phyloP scores from a whole-genome alignment of 2,888 invertebrate genomes.

The Lochmaea capreae region DNA sequence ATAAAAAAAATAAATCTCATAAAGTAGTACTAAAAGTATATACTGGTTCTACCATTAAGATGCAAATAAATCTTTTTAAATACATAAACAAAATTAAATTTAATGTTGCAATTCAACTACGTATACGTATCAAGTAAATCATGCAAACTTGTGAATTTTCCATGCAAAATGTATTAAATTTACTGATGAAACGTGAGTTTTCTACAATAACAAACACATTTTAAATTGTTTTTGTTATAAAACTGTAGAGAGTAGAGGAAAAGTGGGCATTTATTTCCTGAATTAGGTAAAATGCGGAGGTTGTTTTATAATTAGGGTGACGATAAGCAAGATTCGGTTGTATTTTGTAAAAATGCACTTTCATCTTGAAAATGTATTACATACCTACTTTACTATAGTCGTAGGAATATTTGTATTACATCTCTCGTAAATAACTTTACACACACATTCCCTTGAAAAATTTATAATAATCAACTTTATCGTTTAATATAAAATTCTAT shows the following conservation, averaged over 20 bases:
- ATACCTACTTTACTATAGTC: too few species aligned
- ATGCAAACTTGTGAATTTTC: neutral
- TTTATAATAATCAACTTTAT: neutral
- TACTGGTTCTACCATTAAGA: neutral
- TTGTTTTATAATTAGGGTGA: too few species aligned
- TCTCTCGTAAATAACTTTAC: too few species aligned
- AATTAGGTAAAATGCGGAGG: too few species aligned
- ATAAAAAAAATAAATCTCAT: too few species aligned
- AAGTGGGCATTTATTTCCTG: too few species aligned
- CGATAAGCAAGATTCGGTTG: too few species aligned
- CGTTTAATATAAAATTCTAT: neutral
- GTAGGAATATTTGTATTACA: too few species aligned
- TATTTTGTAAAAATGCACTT: too few species aligned
- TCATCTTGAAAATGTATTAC: too few species aligned
- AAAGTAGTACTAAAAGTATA: neutral
- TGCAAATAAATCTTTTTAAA: neutral
- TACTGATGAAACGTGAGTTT: neutral
- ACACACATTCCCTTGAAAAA: neutral
- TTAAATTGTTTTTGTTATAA: neutral
- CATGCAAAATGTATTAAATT: neutral
- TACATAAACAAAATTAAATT: neutral
- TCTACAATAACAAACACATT: neutral
- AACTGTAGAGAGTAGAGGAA: neutral
- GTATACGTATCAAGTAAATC: neutral
- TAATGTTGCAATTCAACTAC: neutral